phyloP scores from a whole-genome alignment of 30 jellyfish, hydroid and myxozoan species.

The Mastigias papua region DNA sequence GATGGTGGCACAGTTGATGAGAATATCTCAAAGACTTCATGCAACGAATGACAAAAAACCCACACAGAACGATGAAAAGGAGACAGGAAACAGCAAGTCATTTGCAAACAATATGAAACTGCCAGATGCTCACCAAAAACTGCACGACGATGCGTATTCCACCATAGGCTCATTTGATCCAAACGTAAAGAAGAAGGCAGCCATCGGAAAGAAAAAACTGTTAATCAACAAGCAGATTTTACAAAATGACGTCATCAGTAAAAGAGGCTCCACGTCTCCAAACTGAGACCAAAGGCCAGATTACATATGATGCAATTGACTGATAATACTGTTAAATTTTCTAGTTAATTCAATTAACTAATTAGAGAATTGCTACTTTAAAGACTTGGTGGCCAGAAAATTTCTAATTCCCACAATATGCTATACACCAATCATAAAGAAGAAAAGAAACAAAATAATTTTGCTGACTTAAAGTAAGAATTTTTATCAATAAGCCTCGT shows the following conservation, averaged over 20 bases:
- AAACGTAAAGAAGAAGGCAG: slow-evolving; percentile 85
- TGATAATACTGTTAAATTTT: too few species aligned
- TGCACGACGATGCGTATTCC: slow-evolving; percentile 79
- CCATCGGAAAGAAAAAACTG: slow-evolving; percentile 58
- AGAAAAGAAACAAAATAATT: too few species aligned
- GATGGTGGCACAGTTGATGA: slow-evolving; percentile 60
- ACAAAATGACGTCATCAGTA: background rate
- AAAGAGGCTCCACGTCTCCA: too few species aligned
- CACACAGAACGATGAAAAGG: slow-evolving; percentile 29
- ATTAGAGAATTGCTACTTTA: too few species aligned
- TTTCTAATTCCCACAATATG: too few species aligned
- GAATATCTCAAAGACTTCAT: slow-evolving; percentile 68
- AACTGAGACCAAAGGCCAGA: too few species aligned
- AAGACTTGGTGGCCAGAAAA: too few species aligned
- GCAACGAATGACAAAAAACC: slow-evolving; percentile 34
- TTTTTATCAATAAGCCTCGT: too few species aligned
- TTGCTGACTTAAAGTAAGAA: too few species aligned
- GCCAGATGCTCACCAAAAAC: slow-evolving; percentile 25
- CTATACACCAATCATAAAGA: too few species aligned
- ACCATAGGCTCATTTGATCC: slow-evolving; percentile 89
- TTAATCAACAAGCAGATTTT: slow-evolving; percentile 1
- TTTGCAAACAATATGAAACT: background rate
- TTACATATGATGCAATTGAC: too few species aligned
- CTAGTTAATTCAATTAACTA: too few species aligned
- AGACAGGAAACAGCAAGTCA: slow-evolving; percentile 32